phyloP scores from a whole-genome alignment of 2,113 vertebrate species.

The Orthonyx spaldingii region DNA sequence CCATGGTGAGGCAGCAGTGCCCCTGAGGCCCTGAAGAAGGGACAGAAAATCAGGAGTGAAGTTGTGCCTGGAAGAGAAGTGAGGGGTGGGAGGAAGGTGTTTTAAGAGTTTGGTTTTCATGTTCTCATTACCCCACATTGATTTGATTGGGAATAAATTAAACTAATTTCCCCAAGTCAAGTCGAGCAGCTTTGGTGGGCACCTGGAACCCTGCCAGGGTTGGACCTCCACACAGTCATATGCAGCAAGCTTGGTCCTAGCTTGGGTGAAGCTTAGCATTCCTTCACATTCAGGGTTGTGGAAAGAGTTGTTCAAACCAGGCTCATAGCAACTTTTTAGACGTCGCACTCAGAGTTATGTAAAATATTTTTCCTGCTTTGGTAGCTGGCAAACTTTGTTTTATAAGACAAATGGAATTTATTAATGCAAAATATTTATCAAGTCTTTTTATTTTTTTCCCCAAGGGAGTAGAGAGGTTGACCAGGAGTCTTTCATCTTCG shows the following conservation, averaged over 20 bases:
- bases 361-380: conserved; percentile 73
- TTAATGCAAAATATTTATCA: conserved; percentile 76
- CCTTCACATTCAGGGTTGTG: conserved; percentile 29
- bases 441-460: conserved; percentile 38
- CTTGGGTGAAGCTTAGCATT: conserved; percentile 11
- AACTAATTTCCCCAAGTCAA: not conserved
- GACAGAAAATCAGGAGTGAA: not conserved
- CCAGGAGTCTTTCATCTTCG: conserved; percentile 49
- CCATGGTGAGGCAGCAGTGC: not conserved
- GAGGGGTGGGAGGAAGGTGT: not conserved
- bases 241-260: not conserved
- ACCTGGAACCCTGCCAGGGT: not conserved
- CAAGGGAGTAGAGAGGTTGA: conserved; percentile 21
- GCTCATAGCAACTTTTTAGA: conserved; percentile 58
- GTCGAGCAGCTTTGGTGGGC: not conserved
- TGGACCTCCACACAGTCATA: not conserved
- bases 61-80: not conserved
- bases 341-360: conserved; percentile 63
- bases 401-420: conserved; percentile 77
- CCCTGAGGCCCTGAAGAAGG: not conserved
- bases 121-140: not conserved
- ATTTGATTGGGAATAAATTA: not conserved
- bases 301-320: conserved; percentile 61
- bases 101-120: not conserved
- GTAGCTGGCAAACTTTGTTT: conserved; percentile 70